Evolutionary conservation across 2,113 vertebrate genomes (phyloP).

Genomic region (Oriolus oriolus): DNA sequence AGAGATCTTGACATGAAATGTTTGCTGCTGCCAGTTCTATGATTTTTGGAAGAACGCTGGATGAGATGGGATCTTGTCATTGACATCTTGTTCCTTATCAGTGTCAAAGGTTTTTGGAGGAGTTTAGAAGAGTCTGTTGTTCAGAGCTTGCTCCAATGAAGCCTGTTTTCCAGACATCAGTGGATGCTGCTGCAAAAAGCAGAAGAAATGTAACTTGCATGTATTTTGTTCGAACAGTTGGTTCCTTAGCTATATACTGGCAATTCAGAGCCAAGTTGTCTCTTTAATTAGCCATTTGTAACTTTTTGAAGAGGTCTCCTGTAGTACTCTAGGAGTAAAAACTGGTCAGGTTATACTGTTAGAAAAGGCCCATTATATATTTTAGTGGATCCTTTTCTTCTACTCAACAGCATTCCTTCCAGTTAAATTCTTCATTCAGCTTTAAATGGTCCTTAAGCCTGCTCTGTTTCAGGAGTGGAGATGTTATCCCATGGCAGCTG

Average conservation of each 20-base stretch:
- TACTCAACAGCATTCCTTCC: not conserved
- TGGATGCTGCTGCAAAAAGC: not conserved
- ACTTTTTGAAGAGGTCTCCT: not conserved
- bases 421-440: not conserved
- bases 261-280: not conserved
- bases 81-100: not conserved
- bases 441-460: not conserved
- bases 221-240: not conserved
- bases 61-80: not conserved
- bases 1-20: not conserved
- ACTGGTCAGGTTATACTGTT: not conserved
- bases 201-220: not conserved
- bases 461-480: not conserved
- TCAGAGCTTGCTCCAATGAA: not conserved
- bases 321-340: not conserved
- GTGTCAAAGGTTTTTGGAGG: not conserved
- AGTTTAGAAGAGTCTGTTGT: not conserved
- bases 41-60: not conserved
- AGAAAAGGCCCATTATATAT: not conserved
- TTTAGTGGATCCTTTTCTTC: not conserved
- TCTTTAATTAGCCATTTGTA: not conserved
- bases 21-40: not conserved
- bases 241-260: not conserved
- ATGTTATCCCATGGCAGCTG: not conserved
- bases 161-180: not conserved